A percentile compares a stretch with the other conserved stretches of the same genome.
Evolutionary conservation across 2,888 invertebrate species (phyloP).

Genomic region (Limenitis camilla): DNA sequence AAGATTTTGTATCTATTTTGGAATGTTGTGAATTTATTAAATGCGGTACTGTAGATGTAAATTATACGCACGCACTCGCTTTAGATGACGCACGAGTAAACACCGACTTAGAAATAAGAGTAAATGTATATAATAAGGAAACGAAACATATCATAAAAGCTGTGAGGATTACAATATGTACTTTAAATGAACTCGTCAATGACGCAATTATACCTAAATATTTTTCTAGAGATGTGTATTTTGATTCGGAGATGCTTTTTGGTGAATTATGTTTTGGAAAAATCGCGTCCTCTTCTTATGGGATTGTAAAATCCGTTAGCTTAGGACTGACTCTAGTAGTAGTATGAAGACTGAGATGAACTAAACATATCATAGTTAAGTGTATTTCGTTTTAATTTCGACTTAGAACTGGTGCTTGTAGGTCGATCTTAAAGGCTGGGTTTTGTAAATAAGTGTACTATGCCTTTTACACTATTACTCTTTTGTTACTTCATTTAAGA

Average conservation of each 20-base stretch:
- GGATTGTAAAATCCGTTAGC: slow-evolving; percentile 69
- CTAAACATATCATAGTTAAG: slow-evolving; percentile 70
- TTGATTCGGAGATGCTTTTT: slow-evolving; percentile 63
- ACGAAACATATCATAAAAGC: slow-evolving; percentile 71
- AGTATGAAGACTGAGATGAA: slow-evolving; percentile 72
- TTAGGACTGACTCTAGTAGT: slow-evolving; percentile 71
- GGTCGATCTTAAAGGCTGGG: slow-evolving; percentile 73
- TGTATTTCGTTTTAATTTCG: slow-evolving; percentile 68
- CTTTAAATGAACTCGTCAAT: slow-evolving; percentile 68
- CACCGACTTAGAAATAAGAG: slow-evolving; percentile 52
- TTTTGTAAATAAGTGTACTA: slow-evolving; percentile 69
- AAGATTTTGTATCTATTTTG: slow-evolving; percentile 60
- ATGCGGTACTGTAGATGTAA: slow-evolving; percentile 45
- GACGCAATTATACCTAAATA: slow-evolving; percentile 70
- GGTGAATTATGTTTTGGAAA: slow-evolving; percentile 62
- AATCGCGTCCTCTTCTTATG: slow-evolving; percentile 73
- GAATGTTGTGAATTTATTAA: slow-evolving; percentile 60
- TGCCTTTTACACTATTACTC: slow-evolving; percentile 65
- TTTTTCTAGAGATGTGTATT: slow-evolving; percentile 74
- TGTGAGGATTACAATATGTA: slow-evolving; percentile 74
- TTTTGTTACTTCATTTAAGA: slow-evolving; percentile 27
- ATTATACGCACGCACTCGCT: slow-evolving; percentile 66
- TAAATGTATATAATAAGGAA: slow-evolving; percentile 64
- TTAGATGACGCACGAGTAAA: slow-evolving; percentile 57
- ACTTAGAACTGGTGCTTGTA: slow-evolving; percentile 75